These are phyloP conservation scores for Temnothorax unifasciatus DNA, from an alignment of 2,888 invertebrate genomes.

Conservation along the genomic window DNA sequence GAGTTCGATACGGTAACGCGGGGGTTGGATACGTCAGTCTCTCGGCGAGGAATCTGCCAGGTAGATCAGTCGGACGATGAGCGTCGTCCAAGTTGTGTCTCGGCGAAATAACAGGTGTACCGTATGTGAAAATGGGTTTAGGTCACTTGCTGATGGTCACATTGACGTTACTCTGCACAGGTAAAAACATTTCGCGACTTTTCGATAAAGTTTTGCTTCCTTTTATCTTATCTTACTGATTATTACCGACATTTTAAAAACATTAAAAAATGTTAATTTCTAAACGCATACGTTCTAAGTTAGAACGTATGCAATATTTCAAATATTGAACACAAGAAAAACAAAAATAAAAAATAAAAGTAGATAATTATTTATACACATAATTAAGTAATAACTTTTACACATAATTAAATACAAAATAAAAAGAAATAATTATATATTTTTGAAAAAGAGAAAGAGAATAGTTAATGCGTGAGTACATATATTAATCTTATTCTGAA, in stretches of 20 bases:
- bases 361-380: too few species aligned
- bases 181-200: constrained; percentile 50
- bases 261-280: background rate
- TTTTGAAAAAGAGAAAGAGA: background rate
- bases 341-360: background rate
- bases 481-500: background rate
- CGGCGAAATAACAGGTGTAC: constrained; percentile 31
- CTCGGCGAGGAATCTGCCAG: constrained; percentile 55
- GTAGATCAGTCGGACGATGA: constrained; percentile 64
- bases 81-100: constrained; percentile 60
- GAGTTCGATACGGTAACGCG: constrained; percentile 15
- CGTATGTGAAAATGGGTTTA: constrained; percentile 49
- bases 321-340: background rate
- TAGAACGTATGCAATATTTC: background rate
- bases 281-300: background rate
- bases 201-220: background rate
- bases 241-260: background rate
- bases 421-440: background rate
- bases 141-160: background rate
- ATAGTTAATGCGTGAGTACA: background rate
- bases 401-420: too few species aligned
- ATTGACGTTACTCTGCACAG: constrained; percentile 44
- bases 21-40: constrained; percentile 56
- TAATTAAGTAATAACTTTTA: too few species aligned
- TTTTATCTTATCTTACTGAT: background rate